Conservation (phyloP, 2,113 vertebrate species). For the Muntiacus reevesi region DNA sequence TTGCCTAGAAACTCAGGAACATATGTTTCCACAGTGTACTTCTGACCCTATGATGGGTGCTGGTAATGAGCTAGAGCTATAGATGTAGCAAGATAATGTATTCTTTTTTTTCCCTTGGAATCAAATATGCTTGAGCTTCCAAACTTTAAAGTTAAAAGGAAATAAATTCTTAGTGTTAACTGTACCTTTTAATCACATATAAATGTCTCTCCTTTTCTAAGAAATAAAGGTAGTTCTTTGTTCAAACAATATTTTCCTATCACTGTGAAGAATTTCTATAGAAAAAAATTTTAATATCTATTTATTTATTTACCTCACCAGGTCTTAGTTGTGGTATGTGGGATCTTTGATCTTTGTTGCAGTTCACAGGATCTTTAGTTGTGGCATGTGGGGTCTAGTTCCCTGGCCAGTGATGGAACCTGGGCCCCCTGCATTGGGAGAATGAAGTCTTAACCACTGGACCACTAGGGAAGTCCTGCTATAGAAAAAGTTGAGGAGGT, state of each 20-base stretch:
- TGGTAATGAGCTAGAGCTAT: background rate
- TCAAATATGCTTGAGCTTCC: background rate
- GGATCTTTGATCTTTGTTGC: background rate
- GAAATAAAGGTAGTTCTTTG: background rate
- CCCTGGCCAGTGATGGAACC: background rate
- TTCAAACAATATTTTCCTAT: constrained; percentile 2
- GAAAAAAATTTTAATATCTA: background rate
- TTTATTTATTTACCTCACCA: background rate
- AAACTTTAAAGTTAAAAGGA: constrained; percentile 20
- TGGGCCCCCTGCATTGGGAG: background rate
- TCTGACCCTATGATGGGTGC: background rate
- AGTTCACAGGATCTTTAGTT: background rate
- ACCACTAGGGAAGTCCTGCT: background rate
- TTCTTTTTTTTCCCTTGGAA: background rate
- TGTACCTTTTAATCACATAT: background rate
- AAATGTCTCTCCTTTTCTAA: constrained; percentile 6
- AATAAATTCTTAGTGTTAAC: background rate
- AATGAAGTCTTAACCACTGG: background rate
- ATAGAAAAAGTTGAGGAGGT: background rate
- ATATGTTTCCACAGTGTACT: background rate
- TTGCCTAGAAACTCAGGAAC: background rate
- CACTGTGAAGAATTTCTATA: background rate
- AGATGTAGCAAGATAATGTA: background rate
- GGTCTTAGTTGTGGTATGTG: background rate
- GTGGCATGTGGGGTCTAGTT: background rate